Conservation (phyloP, 1,140 invertebrate genomes). For the Drosophila equinoxialis region DNA sequence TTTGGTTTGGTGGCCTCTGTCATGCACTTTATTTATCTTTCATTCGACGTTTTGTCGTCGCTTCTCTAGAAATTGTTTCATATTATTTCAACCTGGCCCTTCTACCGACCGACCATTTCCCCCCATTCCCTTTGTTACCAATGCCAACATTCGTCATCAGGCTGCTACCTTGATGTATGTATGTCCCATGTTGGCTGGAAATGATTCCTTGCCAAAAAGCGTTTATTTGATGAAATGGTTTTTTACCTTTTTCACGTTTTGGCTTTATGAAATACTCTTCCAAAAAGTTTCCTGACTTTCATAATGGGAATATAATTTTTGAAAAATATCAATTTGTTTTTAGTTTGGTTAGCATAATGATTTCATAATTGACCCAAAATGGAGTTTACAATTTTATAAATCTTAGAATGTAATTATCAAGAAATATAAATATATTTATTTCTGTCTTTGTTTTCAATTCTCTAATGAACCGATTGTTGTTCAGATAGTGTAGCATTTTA, state of each 20-base stretch:
- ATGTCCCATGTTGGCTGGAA: constrained; percentile 1
- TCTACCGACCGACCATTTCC: constrained; percentile 15
- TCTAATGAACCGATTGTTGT: too few relatives aligned
- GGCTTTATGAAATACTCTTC: constrained; percentile 51
- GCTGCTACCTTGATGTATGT: background rate
- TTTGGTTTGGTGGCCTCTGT: constrained; percentile 24
- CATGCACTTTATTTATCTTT: constrained; percentile 78
- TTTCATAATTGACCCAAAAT: too few relatives aligned
- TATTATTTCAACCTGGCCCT: constrained; percentile 74
- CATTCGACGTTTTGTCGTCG: constrained; percentile 80
- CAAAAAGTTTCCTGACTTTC: background rate
- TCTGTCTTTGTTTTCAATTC: too few relatives aligned
- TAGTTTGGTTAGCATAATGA: too few relatives aligned
- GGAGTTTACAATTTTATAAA: too few relatives aligned
- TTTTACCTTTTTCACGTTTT: constrained; percentile 52
- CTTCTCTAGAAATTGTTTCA: constrained; percentile 74
- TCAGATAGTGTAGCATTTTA: too few relatives aligned
- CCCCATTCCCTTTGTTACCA: background rate
- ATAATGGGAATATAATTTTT: background rate
- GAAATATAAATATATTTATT: too few relatives aligned
- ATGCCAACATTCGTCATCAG: background rate
- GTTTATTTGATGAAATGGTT: constrained; percentile 4
- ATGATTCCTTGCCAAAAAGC: constrained; percentile 12
- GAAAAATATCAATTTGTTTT: too few relatives aligned
- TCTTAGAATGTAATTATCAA: too few relatives aligned